Base-by-base conservation (phyloP, 2,113 vertebrate genomes). In the Pao palembangensis region DNA sequence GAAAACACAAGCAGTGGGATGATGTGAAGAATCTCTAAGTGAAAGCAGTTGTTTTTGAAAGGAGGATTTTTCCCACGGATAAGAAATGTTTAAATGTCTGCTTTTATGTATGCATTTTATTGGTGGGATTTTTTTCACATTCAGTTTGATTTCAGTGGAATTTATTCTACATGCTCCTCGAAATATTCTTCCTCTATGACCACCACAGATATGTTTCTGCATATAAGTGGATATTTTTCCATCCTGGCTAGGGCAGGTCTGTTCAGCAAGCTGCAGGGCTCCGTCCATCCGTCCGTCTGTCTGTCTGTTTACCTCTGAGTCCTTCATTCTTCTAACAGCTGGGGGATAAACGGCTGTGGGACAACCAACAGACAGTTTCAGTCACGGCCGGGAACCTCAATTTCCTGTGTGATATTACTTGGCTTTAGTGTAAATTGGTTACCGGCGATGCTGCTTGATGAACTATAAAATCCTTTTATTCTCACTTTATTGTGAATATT, bases 341-440 rank as follows among this genome's bases (percentile, higher is more conserved):
- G 48, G 7, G 7, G 11, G 47, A 34, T 31, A 44, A 61, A 1
- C 1, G 4, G 15, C 53, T 59, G 49, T 48, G 56, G 56, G 23
- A 52, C 21, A 21, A 5, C 23, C 46, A n/a, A 4, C 25, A 38
- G 10, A 38, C 55, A 17, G 55, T 11, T 15, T 31, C 34, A 18
- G 23, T 34, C 44, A 1, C 34, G 43, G 38, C 20, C 23, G n/a
- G 49, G 1, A 3, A 58, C 43, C 19, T 54, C 38, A 62, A 34
- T 60, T 48, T 67, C 65, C 65, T 67, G 57, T 53, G 11, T 42
- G 42, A 2, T 19, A 43, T 50, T 31, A 48, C 21, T 0, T 3
- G 19, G 25, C 28, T 53, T n/a, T 20, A 34, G 21, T 25, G 23
- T 20, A 43, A 20, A 25, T 3, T 19, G 16, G 18, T 47, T 23